Evolutionary conservation across 2,888 invertebrate genomes (phyloP), one percentile per base, ranked within the genome.

Genomic region (Schizotus pectinicornis): DNA sequence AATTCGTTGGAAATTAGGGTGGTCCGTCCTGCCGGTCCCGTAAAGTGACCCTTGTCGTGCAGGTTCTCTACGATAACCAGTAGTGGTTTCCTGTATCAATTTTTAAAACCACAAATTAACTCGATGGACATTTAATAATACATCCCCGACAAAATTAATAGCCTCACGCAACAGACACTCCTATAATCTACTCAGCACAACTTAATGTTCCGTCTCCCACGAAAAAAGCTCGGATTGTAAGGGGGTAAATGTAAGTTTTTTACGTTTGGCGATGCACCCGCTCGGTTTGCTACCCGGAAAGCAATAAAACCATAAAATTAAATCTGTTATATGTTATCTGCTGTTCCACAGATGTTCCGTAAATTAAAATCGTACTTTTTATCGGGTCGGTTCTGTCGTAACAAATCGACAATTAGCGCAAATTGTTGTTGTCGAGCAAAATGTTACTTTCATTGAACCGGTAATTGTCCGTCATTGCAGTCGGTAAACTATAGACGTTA

Each of bases 101-200:
- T 64, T 62, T 61, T 56, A 50, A 61, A 66, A 66, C 68, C 65
- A 48, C 66, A 64, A 61, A 73, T 74, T 73, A 72, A 68, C 68
- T 67, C 70, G 68, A 74, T 73, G 71, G 73, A 70, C 70, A 71
- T 72, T 73, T 74, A 74, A 74, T 74, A 71, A 73, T 68, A 73
- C 62, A 62, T 64, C 60, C 43, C 56, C 59, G 35, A 14, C 56
- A 54, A 69, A 73, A 73, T 72, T 74, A 71, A 72, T 68, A 66
- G 71, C 51, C 65, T 63, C 71, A 71, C 71, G 73, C 71, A 68
- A 72, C 54, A 38, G 54, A 59, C 58, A 54, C 53, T 54, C 54
- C 59, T 59, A 38, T 38, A 50, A 50, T 50, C 38, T 50, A 43
- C 43, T 43, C 32, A 43, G 6, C 43, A 43, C 50, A 50, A 39